Base-by-base conservation (phyloP, 2,113 vertebrate species). In the Nyctibius bracteatus region DNA sequence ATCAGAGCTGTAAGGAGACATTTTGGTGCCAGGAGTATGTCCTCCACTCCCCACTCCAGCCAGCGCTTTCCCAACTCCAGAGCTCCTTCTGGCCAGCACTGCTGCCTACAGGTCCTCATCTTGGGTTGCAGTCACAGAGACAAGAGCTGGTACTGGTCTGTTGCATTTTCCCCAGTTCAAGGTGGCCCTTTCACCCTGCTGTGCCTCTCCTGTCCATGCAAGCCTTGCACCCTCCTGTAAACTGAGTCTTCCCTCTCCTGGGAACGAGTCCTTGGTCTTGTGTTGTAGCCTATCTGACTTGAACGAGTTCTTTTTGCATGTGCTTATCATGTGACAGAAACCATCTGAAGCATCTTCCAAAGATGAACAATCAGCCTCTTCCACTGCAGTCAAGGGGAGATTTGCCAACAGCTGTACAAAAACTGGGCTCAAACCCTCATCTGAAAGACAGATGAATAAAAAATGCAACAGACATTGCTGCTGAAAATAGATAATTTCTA, bases 361-460 rank as follows among this genome's bases (percentile, higher is more conserved):
- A 78, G 51, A 58, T 43, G 51, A 95, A 73, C 75, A 77, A 51
- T 84, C 7, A 13, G 65, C 33, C 54, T 86, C 47, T 90, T 90
- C 75, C 47, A 78, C 51, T 84, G 44, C 58, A 79, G 41, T 81
- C 39, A 46, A 84, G 68, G n/a, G 57, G 80, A 90, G 11, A 35
- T 83, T 92, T 93, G 86, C 61, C 88, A 93, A 74, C 44, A 94
- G 61, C 86, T 90, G 75, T 47, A 67, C 12, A 86, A 79, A 94
- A 95, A 84, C 27, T 68, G 55, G 80, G 88, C 72, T 96, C 27
- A 81, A 88, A 71, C 44, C 37, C 68, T 94, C 90, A 91, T 94
- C 82, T 96, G 88, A 96, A 88, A 88, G 68, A 84, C 88, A 95
- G 71, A 92, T 94, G 92, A 95, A 92, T 92, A 81, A 93, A 95